Base-by-base conservation (phyloP, 2,113 vertebrate species). In the Bujurquina vittata region DNA sequence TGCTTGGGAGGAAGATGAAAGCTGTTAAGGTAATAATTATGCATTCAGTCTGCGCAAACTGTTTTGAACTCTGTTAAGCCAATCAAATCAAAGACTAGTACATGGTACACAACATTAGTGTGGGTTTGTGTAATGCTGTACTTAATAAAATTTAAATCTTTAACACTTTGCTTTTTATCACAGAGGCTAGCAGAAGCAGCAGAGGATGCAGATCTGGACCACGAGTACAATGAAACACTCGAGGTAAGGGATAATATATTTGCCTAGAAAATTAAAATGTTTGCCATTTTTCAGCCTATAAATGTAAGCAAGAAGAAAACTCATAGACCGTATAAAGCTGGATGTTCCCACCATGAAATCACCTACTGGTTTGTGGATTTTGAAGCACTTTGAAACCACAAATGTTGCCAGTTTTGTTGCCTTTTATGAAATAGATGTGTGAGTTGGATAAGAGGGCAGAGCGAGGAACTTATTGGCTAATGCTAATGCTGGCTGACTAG, bases 1-100 rank as follows among this genome's bases (percentile, higher is more conserved):
- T 98, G 98, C 96, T 99, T 5, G 95, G 95, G 76, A 96, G 98
- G 87, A 99, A 99, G 89, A 97, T 97, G 12, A 97, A 98, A 90
- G 97, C 97, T 0, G 96, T 99, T 3, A 95, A 99, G 97, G 98
- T 99, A 88, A 65, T 26, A 7, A 17, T 69, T 20, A 49, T 7
- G 8, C 6, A 1, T 46, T 31, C 20, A 46, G 2, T 22, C 17
- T 20, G 31, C 54, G n/a, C 56, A 77, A 56, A 77, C 4, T 46
- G 1, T n/a, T 11, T 22, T 33, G 6, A 14, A 20, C n/a, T 61
- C 23, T 77, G 18, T 61, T 22, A 23, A 73, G 1, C 15, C 23
- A 46, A 8, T 22, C n/a, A 83, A 10, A 60, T 49, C 10, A 20
- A 55, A n/a, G 60, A 62, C 5, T 12, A 12, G 29, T 78, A 3